Conservation (phyloP, 2,888 invertebrate species). For the Dicyrtomina minuta region DNA sequence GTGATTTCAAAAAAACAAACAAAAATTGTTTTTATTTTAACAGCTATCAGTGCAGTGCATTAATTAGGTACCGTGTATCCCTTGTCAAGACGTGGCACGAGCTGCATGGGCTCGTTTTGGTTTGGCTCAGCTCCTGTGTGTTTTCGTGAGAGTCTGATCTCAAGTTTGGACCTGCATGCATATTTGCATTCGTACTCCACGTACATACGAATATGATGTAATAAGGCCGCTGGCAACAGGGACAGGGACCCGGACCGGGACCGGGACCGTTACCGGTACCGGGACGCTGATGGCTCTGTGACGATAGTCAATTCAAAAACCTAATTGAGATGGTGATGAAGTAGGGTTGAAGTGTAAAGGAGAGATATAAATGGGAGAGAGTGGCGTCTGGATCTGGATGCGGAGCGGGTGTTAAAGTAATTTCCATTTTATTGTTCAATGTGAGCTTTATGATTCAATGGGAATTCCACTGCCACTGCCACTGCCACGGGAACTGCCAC, state of each 20-base stretch:
- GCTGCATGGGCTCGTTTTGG: no score
- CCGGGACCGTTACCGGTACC: no score
- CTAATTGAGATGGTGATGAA: constrained; percentile 34
- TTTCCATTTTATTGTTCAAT: constrained; percentile 43
- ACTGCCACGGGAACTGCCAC: no score
- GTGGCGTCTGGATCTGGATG: not conserved
- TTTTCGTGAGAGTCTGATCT: not conserved
- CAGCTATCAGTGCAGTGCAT: no score
- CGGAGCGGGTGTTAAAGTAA: constrained; percentile 37
- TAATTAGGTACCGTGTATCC: no score
- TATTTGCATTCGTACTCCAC: no score
- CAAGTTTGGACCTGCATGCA: not conserved
- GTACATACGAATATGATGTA: not conserved
- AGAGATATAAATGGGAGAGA: constrained; percentile 6
- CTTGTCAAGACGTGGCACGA: no score
- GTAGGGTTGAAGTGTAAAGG: constrained; percentile 26
- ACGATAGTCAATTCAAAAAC: constrained; percentile 33
- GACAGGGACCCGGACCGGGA: not conserved
- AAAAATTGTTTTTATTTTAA: no score
- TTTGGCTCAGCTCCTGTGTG: no score
- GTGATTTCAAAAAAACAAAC: no score
- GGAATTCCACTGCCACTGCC: no score
- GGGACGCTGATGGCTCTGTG: no score
- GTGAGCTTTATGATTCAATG: constrained; percentile 34
- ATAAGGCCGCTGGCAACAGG: not conserved